Conservation (phyloP, 2,113 vertebrate genomes). For the Clarias magur region DNA sequence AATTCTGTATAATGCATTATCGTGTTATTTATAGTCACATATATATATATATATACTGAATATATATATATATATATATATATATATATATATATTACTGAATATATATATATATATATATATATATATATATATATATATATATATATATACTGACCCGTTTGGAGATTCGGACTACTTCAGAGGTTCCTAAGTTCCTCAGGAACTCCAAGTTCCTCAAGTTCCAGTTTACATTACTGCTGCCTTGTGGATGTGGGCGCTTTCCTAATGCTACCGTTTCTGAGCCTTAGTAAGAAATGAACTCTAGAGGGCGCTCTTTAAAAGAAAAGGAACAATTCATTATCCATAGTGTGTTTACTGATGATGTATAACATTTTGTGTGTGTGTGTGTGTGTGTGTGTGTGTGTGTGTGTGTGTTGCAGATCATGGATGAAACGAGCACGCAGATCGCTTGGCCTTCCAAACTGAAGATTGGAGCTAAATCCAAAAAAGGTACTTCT, state of each 20-base stretch:
- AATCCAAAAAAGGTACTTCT: slow-evolving; percentile 43
- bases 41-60: no score
- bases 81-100: no score
- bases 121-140: no score
- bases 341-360: background rate
- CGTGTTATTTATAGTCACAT: no score
- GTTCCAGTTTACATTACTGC: background rate
- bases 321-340: background rate
- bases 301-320: background rate
- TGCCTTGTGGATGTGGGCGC: background rate
- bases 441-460: slow-evolving; percentile 41
- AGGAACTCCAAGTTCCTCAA: no score
- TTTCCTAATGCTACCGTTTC: background rate
- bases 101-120: no score
- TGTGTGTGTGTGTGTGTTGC: slow-evolving; percentile 27
- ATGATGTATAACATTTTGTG: background rate
- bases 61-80: no score
- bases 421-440: slow-evolving; percentile 42
- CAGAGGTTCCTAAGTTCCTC: background rate
- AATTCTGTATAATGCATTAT: no score
- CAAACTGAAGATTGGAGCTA: slow-evolving; percentile 39
- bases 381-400: no score
- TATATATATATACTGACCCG: background rate
- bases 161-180: background rate
- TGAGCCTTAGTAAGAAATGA: background rate